Evolutionary conservation across 2,888 invertebrate species (phyloP), one percentile per base, ranked within the genome.

Genomic region (Brachylomia viminalis): DNA sequence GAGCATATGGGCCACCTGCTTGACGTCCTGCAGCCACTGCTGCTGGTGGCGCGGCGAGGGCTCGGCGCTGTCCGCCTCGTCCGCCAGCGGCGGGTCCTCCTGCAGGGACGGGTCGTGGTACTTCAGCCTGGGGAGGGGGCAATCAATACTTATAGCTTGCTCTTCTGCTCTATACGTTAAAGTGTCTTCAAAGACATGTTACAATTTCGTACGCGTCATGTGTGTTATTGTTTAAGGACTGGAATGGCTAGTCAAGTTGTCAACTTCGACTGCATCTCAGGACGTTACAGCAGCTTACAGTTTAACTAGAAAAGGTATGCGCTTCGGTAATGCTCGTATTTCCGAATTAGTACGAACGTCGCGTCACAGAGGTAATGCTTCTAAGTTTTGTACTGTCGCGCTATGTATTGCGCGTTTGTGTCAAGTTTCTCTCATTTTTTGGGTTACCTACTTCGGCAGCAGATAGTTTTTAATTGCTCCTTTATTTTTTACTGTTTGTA

Each of bases 31-130:
- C 69, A 93, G 91, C 95, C 95, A 95, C 89, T 92, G 93, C 86
- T 91, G 92, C 75, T 90, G 92, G 88, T 90, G 93, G 3, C 91
- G 87, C 65, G 94, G 95, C 45, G 94, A 95, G 70, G 92, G 88
- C 87, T 92, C 92, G 59, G 70, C 87, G 88, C 92, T 91, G 87
- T 89, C 92, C 42, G 90, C 94, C 88, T 93, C 94, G 88, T 93
- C 91, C 91, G 64, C 84, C 67, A 77, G 84, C 72, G 85, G 82
- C 54, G 86, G 84, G 38, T 93, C 94, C 61, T 95, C 95, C 71
- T 95, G 94, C 82, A 94, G 91, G 82, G 92, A 87, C 65, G 95
- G 94, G 88, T 98, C 98, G 89, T 97, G 97, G 93, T 97, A 98
- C 93, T 98, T 98, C 83, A 98, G 95, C 79, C 97, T 97, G 91